Base-by-base conservation (phyloP, 2,113 vertebrate species). In the Heteronetta atricapilla region DNA sequence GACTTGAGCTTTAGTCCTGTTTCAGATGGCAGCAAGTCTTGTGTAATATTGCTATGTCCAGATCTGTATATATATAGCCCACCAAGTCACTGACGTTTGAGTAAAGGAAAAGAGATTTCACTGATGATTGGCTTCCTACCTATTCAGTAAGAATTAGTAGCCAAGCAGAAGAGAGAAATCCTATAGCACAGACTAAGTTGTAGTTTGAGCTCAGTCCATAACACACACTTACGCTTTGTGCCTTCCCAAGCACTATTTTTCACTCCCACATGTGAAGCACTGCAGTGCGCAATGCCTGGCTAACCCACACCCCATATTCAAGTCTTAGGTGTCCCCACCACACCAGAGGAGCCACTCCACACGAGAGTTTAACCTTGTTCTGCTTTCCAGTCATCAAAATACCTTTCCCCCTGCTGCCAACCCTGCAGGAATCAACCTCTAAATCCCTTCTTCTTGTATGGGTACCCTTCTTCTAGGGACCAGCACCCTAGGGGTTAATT, bases 401-500 rank as follows among this genome's bases (percentile, higher is more conserved):
- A 12, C 5, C 16, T 5, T 89, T 44, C 19, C 11, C 7, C 5
- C 59, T 10, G 8, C 25, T 79, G 64, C 38, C 40, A 46, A 8
- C 8, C 2, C n/a, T 46, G 10, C 29, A 70, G 42, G 20, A 79
- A 76, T 8, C 12, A 58, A 16, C 5, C 12, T 58, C 40, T 56
- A 69, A 58, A 82, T 28, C 11, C 6, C 8, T 40, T 82, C 33
- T 63, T 59, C 38, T 13, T 53, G 9, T 26, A 48, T 48, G 46
- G 46, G 46, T 48, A 48, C 46, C 46, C 46, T 21, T 22, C 20
- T 48, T 22, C 63, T 18, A 11, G n/a, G 3, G 8, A 22, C 15
- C 48, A 69, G 69, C 36, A 86, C n/a, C n/a, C 8, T 13, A 81
- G 10, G 44, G 44, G 48, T 94, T 86, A 95, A 93, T 58, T 44